These are phyloP conservation scores for Temnothorax longispinosus DNA, from an alignment of 1,140 invertebrate genomes.

Conservation along the genomic window DNA sequence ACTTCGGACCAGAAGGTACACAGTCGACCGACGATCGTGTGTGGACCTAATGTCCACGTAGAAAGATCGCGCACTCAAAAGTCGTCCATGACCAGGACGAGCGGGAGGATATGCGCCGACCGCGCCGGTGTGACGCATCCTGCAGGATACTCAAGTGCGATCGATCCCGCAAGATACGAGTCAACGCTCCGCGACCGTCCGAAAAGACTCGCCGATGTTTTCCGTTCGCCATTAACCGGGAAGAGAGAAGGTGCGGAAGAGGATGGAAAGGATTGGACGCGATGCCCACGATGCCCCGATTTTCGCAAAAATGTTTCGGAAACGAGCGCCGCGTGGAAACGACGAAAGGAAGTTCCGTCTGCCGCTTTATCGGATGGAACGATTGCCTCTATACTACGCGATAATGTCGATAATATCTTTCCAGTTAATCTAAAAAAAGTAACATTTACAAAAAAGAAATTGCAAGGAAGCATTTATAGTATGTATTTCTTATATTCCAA, in stretches of 20 bases:
- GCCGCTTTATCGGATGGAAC: slow-evolving; percentile 23
- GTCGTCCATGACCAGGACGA: neutral
- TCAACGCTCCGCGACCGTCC: slow-evolving; percentile 56
- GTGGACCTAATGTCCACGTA: slow-evolving; percentile 36
- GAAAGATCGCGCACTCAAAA: slow-evolving; percentile 47
- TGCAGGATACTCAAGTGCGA: slow-evolving; percentile 64
- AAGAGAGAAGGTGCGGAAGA: neutral
- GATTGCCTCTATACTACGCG: neutral
- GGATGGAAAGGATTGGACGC: too few relatives aligned
- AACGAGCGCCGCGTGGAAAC: slow-evolving; percentile 29
- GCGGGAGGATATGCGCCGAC: slow-evolving; percentile 35
- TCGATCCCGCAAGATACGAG: slow-evolving; percentile 66
- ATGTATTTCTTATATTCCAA: neutral
- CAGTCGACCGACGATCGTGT: neutral
- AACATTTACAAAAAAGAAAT: neutral
- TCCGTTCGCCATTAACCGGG: slow-evolving; percentile 51
- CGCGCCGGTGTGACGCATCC: slow-evolving; percentile 54
- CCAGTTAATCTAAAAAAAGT: neutral
- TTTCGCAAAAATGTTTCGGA: slow-evolving; percentile 27
- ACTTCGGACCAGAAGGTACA: slow-evolving; percentile 18
- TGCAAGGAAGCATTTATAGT: neutral
- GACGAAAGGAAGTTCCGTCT: slow-evolving; percentile 31
- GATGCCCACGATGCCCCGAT: neutral
- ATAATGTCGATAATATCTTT: neutral
- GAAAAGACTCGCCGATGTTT: slow-evolving; percentile 49